Evolutionary conservation across 2,113 vertebrate genomes (phyloP).

Genomic region (Nyctibius bracteatus): DNA sequence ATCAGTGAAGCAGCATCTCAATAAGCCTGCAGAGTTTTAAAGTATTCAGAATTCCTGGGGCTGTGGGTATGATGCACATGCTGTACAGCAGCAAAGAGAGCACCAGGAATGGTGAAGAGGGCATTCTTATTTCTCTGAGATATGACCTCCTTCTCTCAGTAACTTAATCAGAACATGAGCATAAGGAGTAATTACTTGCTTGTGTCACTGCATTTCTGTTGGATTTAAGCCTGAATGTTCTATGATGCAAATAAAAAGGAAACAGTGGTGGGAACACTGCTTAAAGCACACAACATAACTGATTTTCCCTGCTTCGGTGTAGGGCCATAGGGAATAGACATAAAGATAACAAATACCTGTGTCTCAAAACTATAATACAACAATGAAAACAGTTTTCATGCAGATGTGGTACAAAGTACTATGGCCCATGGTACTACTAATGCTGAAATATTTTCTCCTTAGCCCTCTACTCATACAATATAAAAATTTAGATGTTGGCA

Average conservation of each 20-base stretch:
- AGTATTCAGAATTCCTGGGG: background rate
- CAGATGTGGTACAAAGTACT: conserved; percentile 10
- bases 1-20: background rate
- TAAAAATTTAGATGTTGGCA: background rate
- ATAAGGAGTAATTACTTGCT: background rate
- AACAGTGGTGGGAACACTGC: background rate
- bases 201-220: background rate
- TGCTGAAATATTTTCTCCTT: background rate
- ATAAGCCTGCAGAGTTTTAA: background rate
- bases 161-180: background rate
- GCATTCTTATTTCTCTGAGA: background rate
- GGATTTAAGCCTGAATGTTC: background rate
- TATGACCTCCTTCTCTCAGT: background rate
- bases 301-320: conserved; percentile 36
- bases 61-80: rapidly evolving
- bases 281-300: conserved; percentile 40
- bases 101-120: background rate
- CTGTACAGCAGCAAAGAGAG: background rate
- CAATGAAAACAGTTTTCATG: conserved; percentile 11
- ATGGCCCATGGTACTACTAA: background rate
- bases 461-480: background rate
- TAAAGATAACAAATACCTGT: background rate
- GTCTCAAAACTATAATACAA: conserved; percentile 6
- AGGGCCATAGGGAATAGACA: conserved; percentile 21
- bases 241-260: conserved; percentile 10